Conservation (phyloP, 2,113 vertebrate species). For the Bubo bubo region DNA sequence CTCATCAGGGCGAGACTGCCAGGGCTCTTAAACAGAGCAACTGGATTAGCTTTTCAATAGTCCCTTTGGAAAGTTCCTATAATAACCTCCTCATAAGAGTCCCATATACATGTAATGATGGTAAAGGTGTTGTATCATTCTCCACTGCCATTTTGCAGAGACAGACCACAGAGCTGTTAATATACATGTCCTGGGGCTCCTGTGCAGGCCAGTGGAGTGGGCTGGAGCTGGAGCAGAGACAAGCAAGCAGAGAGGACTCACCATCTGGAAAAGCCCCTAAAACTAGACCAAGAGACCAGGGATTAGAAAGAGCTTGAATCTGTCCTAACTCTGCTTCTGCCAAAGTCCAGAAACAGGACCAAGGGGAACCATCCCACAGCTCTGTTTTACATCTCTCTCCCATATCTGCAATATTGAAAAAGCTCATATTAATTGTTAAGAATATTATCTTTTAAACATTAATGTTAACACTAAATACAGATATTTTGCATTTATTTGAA, state of each 20-base stretch:
- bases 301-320: not conserved
- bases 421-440: not conserved
- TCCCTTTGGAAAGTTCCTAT: not conserved
- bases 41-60: not conserved
- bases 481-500: not conserved
- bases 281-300: not conserved
- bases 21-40: not conserved
- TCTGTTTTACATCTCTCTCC: not conserved
- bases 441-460: not conserved
- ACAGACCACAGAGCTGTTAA: not conserved
- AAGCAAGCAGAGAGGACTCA: not conserved
- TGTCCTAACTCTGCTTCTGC: not conserved
- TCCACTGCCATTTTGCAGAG: not conserved
- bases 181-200: not conserved
- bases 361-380: not conserved
- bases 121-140: not conserved
- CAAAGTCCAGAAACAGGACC: not conserved
- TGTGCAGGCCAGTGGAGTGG: accelerated
- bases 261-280: not conserved
- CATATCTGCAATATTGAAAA: not conserved
- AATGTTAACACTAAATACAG: not conserved
- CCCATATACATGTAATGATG: accelerated
- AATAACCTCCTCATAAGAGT: not conserved
- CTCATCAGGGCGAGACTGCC: not conserved
- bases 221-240: not conserved